Evolutionary conservation across 1,140 invertebrate genomes (phyloP), one percentile per base, ranked within the genome.

Genomic region (Sipha flava): DNA sequence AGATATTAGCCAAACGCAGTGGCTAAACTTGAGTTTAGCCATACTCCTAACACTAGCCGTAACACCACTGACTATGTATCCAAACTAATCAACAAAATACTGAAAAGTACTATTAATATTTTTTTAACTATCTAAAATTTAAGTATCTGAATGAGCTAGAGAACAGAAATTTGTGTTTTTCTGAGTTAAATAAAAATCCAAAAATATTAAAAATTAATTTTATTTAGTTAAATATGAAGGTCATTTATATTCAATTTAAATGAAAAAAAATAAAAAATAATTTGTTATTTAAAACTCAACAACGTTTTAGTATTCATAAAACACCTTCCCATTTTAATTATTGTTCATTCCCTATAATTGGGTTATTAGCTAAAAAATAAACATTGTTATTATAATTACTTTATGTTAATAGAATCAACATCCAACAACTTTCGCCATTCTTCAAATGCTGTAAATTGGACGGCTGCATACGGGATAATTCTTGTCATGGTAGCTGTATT

Each of bases 401-500:
- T 77, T 77, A 34, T 43, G 52, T 37, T 57, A 26, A 57, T 5
- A 64, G 45, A 66, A 83, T 94, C 91, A 26, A 94, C 89, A 23
- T 88, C 87, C 0, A 99, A 87, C 4, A 96, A 84, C 80, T 89
- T 88, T 85, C 98, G 97, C 90, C 93, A 99, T 84, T 99, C 96
- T 88, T 99, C 98, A 86, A 98, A 95, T 29, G 96, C 90, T 0
- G 95, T 92, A 85, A 98, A 99, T 86, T 99, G 97, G 80, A 99
- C 94, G 16, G 97, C 94, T 64, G 97, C 96, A 86, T 99, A 98
- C 2, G 98, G 98, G 49, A 98, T 88, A 81, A 99, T 97, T 62
- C 97, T 88, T 0, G 94, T 94, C 95, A 99, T 96, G 0, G 97
- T 99, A 1, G 97, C 98, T 81, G 95, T 96, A 88, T 99, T 99